A percentile compares a stretch with the other conserved stretches of the same genome.
Evolutionary conservation across 2,888 invertebrate genomes (phyloP).

Genomic region (Leucophora obtusa): DNA sequence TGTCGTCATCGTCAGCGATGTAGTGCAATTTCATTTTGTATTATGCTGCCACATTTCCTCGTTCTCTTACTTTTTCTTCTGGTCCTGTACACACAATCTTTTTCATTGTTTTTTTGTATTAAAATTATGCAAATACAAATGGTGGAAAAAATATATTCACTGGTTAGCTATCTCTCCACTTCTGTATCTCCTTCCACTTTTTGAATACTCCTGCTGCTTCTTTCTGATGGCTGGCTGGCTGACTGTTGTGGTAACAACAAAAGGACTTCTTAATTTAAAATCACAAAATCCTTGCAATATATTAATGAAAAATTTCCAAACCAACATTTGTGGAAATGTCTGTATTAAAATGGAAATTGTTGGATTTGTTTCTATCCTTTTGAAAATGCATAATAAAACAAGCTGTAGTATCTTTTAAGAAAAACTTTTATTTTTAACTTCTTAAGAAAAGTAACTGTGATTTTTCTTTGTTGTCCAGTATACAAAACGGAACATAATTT

Average conservation of each 20-base stretch:
- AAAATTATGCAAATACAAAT: conserved; percentile 59
- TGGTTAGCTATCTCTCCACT: conserved; percentile 38
- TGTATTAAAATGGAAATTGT: conserved; percentile 58
- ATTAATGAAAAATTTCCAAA: conserved; percentile 53
- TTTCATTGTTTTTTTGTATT: conserved; percentile 31
- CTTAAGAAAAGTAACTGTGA: conserved; percentile 19
- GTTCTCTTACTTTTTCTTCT: conserved; percentile 21
- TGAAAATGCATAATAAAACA: conserved; percentile 26
- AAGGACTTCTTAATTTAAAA: conserved; percentile 61
- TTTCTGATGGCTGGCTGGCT: neutral
- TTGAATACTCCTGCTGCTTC: conserved; percentile 26
- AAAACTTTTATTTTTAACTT: conserved; percentile 25
- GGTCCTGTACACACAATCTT: conserved; percentile 49
- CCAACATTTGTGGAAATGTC: conserved; percentile 59
- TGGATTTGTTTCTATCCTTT: conserved; percentile 53
- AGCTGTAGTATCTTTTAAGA: conserved; percentile 2
- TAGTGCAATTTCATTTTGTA: conserved; percentile 50
- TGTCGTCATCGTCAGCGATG: neutral
- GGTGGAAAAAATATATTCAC: conserved; percentile 51
- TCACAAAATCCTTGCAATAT: conserved; percentile 57
- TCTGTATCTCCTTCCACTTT: conserved; percentile 4
- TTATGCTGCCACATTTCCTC: conserved; percentile 10
- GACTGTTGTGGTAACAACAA: conserved; percentile 39
- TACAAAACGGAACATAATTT: neutral
- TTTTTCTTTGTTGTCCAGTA: conserved; percentile 33